Base-by-base conservation (phyloP, 2,888 invertebrate species). In the Cheilosia soror region DNA sequence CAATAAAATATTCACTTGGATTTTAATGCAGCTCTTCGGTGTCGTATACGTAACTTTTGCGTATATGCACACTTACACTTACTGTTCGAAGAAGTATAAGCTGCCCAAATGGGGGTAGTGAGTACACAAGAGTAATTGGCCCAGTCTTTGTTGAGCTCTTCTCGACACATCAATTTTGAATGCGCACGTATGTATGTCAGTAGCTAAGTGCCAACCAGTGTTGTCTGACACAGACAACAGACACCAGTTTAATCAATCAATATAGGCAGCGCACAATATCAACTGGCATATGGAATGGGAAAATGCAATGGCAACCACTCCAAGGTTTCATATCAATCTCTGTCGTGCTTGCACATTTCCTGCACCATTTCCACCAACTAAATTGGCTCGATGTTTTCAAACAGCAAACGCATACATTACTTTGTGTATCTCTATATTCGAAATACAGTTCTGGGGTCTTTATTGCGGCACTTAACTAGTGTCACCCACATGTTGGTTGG, bases 211-310 rank as follows among this genome's bases (percentile, higher is more conserved):
- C 47, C 47, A 57, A 63, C 47, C 78, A 72, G 63, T 53, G 9
- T 13, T 29, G 20, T 20, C 20, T 20, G 20, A 20, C 20, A 20
- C 60, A 57, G 62, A 60, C 44, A 62, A 15, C 6, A 15, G 37
- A 11, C 37, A 58, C 13, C 15, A 42, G 51, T 71, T 77, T 60
- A 82, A 82, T 82, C 77, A 77, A 82, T 77, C 76, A 77, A 77
- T 63, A 55, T 63, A 55, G 57, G 51, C 55, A 53, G 40, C 20
- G 40, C 20, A 7, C 6, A 20, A n/a, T 20, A 55, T 15, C 58
- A 57, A 53, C 53, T 66, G 60, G 53, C 60, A 72, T 42, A 58
- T 55, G n/a, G n/a, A 68, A 40, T 53, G 37, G 20, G n/a, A n/a
- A n/a, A n/a, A n/a, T n/a, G n/a, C 49, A 49, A 55, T 37, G 15